A percentile compares a stretch with the other conserved stretches of the same genome.
Evolutionary conservation across 2,113 vertebrate species (phyloP).

Genomic region (Paramormyrops kingsleyae): DNA sequence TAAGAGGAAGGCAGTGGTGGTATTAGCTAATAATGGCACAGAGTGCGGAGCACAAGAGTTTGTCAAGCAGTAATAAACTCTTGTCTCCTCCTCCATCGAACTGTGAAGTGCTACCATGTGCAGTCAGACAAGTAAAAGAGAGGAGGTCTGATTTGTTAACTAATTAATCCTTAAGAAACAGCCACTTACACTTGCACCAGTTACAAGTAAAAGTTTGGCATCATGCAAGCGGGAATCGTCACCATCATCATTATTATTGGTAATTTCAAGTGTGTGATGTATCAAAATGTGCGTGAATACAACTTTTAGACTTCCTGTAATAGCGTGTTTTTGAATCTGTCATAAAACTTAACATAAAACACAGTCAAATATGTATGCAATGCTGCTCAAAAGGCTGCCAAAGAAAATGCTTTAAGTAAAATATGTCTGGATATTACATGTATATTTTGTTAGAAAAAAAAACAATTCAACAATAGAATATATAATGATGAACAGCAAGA

Average conservation of each 20-base stretch:
- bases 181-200: constrained; percentile 82
- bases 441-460: not conserved
- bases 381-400: not conserved
- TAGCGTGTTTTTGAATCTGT: constrained; percentile 73
- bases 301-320: constrained; percentile 89
- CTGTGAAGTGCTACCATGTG: constrained; percentile 90
- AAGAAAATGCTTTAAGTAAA: not conserved
- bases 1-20: constrained; percentile 38
- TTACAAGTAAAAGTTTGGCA: constrained; percentile 89
- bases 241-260: not conserved
- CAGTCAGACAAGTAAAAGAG: constrained; percentile 77
- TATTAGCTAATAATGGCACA: constrained; percentile 82
- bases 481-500: not conserved
- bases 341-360: not conserved
- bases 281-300: constrained; percentile 97
- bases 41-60: constrained; percentile 78
- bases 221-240: constrained; percentile 83
- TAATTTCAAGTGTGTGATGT: constrained; percentile 80
- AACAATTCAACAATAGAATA: not conserved
- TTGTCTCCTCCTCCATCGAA: constrained; percentile 81
- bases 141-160: constrained; percentile 87
- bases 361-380: not conserved
- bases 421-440: not conserved
- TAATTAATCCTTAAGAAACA: constrained; percentile 85
- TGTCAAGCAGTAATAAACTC: constrained; percentile 78